Base-by-base conservation (phyloP, 2,888 invertebrate genomes). In the Pocota personata region DNA sequence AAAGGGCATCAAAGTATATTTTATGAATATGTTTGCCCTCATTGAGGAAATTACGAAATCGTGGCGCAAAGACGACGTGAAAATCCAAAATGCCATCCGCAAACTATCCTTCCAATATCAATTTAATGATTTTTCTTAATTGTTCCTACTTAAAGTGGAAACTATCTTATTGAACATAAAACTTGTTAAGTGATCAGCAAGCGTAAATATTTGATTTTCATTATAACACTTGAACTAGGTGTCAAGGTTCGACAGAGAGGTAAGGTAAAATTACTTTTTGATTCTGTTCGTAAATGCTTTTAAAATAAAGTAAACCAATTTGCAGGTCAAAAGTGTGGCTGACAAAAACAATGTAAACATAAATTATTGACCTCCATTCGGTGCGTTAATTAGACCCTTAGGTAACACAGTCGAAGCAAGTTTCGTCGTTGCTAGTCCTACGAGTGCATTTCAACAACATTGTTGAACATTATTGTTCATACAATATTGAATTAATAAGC, bases 401-500 rank as follows among this genome's bases (percentile, higher is more conserved):
- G 21, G 60, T 77, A 69, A 62, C 69, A 27, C 40, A 16, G n/a
- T 10, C 27, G 35, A 27, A 35, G 35, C 37, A 12, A 6, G 24
- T 32, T 52, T 37, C 16, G 50, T 21, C 5, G 32, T 40, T 10
- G 8, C 14, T 21, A 16, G 50, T 55, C 37, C 66, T 35, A 52
- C 35, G 48, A 46, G 37, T 24, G 35, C 57, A 64, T 57, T 82
- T 83, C 52, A 14, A 10, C 58, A 73, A 60, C 40, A 60, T n/a
- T n/a, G n/a, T n/a, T n/a, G n/a, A n/a, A n/a, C n/a, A n/a, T n/a
- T 77, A 64, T 55, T 55, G 30, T 16, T 60, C 58, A 21, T 37
- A 67, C 55, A 73, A 75, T 75, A 79, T 69, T 71, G 50, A 79
- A 52, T 69, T 75, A 79, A 67, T 75, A 64, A 84, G 52, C 50